These are phyloP conservation scores for Stercorarius parasiticus DNA, from an alignment of 2,113 vertebrate species.

Conservation along the genomic window DNA sequence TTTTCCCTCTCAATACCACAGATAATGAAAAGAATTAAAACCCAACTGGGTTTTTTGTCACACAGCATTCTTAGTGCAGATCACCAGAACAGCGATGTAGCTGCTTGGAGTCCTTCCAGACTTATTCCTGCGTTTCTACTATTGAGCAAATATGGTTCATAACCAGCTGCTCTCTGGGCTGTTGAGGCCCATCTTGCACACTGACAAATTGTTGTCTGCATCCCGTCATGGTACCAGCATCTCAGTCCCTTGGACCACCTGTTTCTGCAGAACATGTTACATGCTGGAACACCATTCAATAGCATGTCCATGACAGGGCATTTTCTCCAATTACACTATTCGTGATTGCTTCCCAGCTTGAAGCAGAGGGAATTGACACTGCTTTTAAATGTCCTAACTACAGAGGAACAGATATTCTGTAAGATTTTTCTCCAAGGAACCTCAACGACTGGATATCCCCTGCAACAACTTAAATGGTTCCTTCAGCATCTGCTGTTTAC, in stretches of 20 bases:
- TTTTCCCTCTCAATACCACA: background rate
- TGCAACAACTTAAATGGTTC: background rate
- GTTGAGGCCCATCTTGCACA: background rate
- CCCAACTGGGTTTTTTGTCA: background rate
- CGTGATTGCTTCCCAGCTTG: background rate
- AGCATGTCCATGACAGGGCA: fast-evolving
- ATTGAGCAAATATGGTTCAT: background rate
- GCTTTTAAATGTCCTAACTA: background rate
- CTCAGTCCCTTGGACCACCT: background rate
- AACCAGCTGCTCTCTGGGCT: background rate
- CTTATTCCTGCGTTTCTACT: background rate
- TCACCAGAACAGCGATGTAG: background rate
- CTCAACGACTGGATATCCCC: background rate
- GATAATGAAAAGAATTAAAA: background rate
- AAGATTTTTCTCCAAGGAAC: background rate
- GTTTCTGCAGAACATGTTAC: background rate
- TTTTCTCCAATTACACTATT: background rate
- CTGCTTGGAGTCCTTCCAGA: background rate
- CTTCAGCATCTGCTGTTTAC: background rate
- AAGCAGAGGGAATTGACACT: background rate
- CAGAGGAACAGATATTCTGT: background rate
- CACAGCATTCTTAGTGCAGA: background rate
- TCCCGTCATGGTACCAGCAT: background rate
- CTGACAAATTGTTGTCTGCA: background rate
- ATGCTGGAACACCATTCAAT: background rate